Evolutionary conservation across 2,797 vertebrate genomes (phyloP), one percentile per base, ranked within the genome.

Genomic region (Bufotes viridis): DNA sequence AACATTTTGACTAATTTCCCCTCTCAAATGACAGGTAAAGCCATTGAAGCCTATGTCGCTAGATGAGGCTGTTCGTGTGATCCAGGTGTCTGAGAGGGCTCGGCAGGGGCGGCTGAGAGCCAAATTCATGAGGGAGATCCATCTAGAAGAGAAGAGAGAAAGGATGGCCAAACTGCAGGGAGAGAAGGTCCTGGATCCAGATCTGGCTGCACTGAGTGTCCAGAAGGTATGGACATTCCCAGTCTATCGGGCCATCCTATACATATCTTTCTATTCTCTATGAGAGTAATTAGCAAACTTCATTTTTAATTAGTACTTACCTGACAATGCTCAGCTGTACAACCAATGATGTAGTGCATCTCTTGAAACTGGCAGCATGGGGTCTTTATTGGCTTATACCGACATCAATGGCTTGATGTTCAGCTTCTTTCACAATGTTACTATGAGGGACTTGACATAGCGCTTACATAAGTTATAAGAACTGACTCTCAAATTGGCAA

Each of bases 61-160:
- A 0, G 94, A 95, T 26, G 93, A 96, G 82, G 96, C 93, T 0
- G n/a, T 96, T 29, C 92, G 89, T 74, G 0, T 93, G 11, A 93
- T 97, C 86, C 96, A 97, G 91, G 85, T 96, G 20, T 93, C 95
- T 0, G 97, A 97, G 90, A 90, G 96, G 17, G 96, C 96, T 0
- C 95, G 95, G 24, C 96, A 97, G 85, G 97, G 96, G 12, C 95
- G 95, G 0, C 91, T 94, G 1, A 91, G 95, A 88, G 96, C 95
- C 0, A 88, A 89, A 0, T 96, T 96, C 91, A 96, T 97, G 96
- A 96, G 90, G 69, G 92, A 92, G 76, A 95, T 96, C 81, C 94
- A 92, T 74, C 90, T 92, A 0, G 93, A 95, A 75, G 94, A 96
- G 24, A 91, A 91, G 61, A 94, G 90, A 82, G 91, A 90, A 3